Base-by-base conservation (phyloP, 2,797 vertebrate genomes). In the Spheniscus humboldti region DNA sequence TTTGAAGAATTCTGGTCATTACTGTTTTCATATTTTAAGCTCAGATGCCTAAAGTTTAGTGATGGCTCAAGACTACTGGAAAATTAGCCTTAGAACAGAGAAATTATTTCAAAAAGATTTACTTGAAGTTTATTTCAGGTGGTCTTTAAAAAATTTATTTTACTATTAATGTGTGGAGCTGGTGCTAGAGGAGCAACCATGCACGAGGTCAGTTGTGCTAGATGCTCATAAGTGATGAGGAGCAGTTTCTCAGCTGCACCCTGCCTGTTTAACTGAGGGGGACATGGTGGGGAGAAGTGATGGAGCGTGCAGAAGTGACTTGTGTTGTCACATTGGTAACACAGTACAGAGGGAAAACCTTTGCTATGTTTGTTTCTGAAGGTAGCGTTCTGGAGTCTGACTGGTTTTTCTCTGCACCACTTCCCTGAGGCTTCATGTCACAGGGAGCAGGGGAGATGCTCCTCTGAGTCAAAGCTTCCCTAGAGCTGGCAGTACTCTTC, bases 191-290 rank as follows among this genome's bases (percentile, higher is more conserved):
- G 22, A 76, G 41, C 24, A 67, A 0, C 27, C 10, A 1, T 62
- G 13, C 11, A 6, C n/a, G 35, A 22, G 33, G 20, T 25, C 3
- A 1, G 14, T 18, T 59, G 30, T 86, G 33, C 67, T 10, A 17
- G 28, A 3, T 28, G 53, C 31, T 28, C 4, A 0, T 8, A 25
- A 43, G 11, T 8, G 69, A 8, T 14, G 10, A 14, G 35, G 16
- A 90, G 23, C 47, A 50, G 22, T 72, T 39, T 71, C 53, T 39
- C 48, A 41, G 30, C 67, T 31, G 30, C 11, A 33, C 10, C n/a
- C 27, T 53, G 30, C 57, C 45, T 22, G 6, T 12, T 41, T 28
- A 28, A 45, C 43, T 63, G 39, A 22, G 55, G 43, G 11, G 7
- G 5, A 17, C 5, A 1, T 2, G 17, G 22, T 35, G 43, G 19